These are phyloP conservation scores for Uropsilus gracilis DNA, from an alignment of 2,113 vertebrate genomes.

Conservation along the genomic window DNA sequence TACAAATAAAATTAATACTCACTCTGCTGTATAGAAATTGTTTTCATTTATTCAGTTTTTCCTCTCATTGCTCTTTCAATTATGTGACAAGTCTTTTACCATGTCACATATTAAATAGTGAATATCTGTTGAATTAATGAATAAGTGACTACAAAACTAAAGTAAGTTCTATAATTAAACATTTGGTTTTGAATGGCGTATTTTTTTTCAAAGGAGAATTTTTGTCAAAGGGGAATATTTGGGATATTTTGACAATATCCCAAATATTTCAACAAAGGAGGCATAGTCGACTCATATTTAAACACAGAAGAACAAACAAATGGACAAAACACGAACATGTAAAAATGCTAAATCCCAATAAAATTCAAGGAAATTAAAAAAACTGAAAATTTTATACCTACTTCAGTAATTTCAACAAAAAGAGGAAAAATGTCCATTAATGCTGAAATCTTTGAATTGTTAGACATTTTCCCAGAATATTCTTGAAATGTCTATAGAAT, in stretches of 20 bases:
- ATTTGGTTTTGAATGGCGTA: too few species aligned
- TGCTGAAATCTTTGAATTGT: background rate
- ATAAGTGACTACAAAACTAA: background rate
- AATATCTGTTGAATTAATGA: background rate
- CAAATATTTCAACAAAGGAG: background rate
- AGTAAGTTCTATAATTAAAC: background rate
- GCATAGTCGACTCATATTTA: background rate
- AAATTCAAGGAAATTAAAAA: background rate
- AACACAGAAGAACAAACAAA: background rate
- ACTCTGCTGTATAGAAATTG: too few species aligned
- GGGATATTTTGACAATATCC: background rate
- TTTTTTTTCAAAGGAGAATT: too few species aligned
- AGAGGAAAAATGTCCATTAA: background rate
- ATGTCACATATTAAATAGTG: background rate
- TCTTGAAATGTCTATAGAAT: background rate
- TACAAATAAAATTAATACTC: too few species aligned
- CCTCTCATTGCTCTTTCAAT: background rate
- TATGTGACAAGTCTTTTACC: background rate
- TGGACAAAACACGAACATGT: background rate
- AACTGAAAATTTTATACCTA: background rate
- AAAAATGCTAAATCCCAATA: background rate
- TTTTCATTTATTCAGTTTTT: background rate
- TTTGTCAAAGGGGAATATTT: too few species aligned
- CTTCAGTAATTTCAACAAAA: background rate
- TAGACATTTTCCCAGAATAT: background rate